Evolutionary conservation across 1,140 invertebrate species (phyloP).

Genomic region (Acyrthosiphon pisum): DNA sequence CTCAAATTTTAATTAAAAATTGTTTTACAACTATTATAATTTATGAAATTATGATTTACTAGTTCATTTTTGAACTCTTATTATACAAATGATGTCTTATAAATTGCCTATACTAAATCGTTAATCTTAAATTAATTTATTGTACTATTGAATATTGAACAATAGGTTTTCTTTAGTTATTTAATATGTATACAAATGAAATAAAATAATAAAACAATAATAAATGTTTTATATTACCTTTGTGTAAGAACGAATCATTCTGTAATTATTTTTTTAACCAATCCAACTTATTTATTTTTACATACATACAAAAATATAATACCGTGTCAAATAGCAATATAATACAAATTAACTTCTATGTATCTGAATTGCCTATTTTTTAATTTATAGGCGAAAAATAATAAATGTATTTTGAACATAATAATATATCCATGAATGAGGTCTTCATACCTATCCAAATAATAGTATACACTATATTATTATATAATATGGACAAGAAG

Average conservation of each 20-base stretch:
- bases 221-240: background rate
- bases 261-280: background rate
- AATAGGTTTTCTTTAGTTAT: background rate
- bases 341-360: background rate
- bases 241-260: background rate
- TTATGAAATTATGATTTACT: background rate
- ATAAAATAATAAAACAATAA: background rate
- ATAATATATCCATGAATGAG: background rate
- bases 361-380: background rate
- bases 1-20: too few relatives aligned
- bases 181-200: background rate
- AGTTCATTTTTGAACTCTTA: background rate
- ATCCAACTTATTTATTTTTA: background rate
- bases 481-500: too few relatives aligned
- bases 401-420: too few relatives aligned
- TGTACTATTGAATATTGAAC: background rate
- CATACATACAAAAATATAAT: background rate
- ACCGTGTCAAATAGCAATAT: too few relatives aligned
- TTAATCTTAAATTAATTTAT: background rate
- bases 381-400: background rate
- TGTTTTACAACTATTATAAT: background rate
- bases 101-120: background rate
- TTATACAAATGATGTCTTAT: background rate
- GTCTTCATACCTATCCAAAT: background rate
- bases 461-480: too few relatives aligned